Conservation (phyloP, 2,797 vertebrate species). For the Buphagus erythrorhynchus region DNA sequence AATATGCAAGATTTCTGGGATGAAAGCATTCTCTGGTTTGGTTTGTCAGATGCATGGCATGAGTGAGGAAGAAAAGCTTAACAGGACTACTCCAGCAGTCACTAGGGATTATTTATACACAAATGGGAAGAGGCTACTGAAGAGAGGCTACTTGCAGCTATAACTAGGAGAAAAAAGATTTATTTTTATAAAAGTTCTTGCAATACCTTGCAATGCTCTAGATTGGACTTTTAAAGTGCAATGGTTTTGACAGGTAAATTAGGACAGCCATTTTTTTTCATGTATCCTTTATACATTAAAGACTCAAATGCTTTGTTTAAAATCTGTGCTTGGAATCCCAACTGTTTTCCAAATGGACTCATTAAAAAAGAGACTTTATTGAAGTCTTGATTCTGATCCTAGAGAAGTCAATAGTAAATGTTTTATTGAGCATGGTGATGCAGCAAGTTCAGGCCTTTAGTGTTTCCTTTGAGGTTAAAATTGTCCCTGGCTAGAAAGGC, state of each 20-base stretch:
- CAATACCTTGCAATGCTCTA: background rate
- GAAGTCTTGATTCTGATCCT: background rate
- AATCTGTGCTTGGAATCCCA: background rate
- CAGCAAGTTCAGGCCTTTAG: conserved; percentile 29
- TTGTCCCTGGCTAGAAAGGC: background rate
- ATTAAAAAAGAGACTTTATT: background rate
- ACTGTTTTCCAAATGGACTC: background rate
- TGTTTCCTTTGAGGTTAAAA: conserved; percentile 46
- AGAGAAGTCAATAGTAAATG: background rate
- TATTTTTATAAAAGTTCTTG: conserved; percentile 28
- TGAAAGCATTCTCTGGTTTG: conserved; percentile 5
- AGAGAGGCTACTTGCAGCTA: background rate
- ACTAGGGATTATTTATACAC: conserved; percentile 42
- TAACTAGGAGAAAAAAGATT: conserved; percentile 18
- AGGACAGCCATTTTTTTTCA: conserved; percentile 21
- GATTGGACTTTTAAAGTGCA: conserved; percentile 38
- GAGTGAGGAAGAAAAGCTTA: conserved; percentile 20
- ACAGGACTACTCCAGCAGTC: background rate
- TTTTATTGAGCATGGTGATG: conserved; percentile 21
- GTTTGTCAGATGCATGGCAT: background rate
- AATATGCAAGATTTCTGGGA: background rate
- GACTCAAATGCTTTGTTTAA: background rate
- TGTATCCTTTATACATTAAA: background rate
- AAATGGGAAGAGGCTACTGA: conserved; percentile 4
- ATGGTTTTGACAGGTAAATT: conserved; percentile 55